Base-by-base conservation (phyloP, 35 echinoderm and acorn worm genomes). In the Heliocidaris erythrogramma region DNA sequence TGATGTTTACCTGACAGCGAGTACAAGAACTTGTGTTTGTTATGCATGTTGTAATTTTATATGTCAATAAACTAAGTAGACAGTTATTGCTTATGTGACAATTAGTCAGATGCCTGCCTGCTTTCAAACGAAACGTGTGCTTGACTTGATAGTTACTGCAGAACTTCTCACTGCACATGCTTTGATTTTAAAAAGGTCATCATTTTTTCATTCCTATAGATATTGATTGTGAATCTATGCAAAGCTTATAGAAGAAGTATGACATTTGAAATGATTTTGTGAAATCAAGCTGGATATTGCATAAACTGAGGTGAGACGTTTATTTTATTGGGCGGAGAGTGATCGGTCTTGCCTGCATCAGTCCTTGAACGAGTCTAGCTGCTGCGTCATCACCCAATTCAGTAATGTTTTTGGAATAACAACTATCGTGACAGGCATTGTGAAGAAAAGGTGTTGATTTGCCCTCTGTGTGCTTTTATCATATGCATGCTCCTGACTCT, bases 401-500 rank as follows among this genome's bases (percentile, higher is more conserved):
- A 78, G 27, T 78, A 78, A 78, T 21, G 65, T 5, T 7, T 78
- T 78, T 78, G 65, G 27, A 78, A 78, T 78, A 78, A 78, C 65
- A 78, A 78, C 65, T 78, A 27, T 78, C 65, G 27, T 78, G 65
- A 78, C 65, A 78, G 65, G 65, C 65, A 78, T 78, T 78, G 65
- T 78, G 65, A 78, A 78, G 8, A 21, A 78, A 24, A 78, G 65
- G 65, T 78, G 65, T 78, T 78, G 65, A 78, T 78, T 78, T 78
- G 65, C 27, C 65, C 65, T 78, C 14, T 18, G 65, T 78, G 21
- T 7, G 65, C 65, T 78, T 78, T 78, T 78, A 78, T 78, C 65
- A 78, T 78, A n/a, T 78, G 65, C 65, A 78, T 78, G 52, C 14
- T 13, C 52, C 2, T 56, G 52, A 10, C 7, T 24, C 18, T 78